These are phyloP conservation scores for Papio anubis DNA, from an alignment of 2,113 vertebrate genomes.

Conservation along the genomic window DNA sequence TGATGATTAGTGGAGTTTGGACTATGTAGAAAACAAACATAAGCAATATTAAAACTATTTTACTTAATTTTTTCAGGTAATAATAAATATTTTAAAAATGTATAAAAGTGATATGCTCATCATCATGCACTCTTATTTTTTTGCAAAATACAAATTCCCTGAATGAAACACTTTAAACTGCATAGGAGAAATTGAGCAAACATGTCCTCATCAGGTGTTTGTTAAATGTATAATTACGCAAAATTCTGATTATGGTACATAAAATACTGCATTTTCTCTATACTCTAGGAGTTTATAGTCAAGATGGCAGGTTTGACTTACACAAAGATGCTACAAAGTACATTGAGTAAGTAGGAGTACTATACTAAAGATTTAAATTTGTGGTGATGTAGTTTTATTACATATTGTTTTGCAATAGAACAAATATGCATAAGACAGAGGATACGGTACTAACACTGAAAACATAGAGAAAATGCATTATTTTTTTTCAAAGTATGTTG, in stretches of 20 bases:
- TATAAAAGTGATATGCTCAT: background rate
- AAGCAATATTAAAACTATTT: conserved; percentile 28
- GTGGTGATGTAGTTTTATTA: background rate
- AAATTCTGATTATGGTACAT: background rate
- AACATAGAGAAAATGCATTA: background rate
- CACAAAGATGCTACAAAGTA: background rate
- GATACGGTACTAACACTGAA: background rate
- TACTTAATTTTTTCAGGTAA: conserved; percentile 15
- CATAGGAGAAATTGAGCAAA: background rate
- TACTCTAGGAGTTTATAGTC: background rate
- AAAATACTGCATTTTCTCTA: background rate
- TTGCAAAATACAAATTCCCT: background rate
- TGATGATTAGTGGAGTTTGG: background rate
- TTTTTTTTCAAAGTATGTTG: background rate
- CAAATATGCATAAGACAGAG: background rate
- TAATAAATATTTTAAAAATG: conserved; percentile 29
- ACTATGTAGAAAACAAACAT: background rate
- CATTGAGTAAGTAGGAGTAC: background rate
- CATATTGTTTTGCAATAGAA: background rate
- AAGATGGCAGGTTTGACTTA: background rate
- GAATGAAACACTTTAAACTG: background rate
- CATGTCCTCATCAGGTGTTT: background rate
- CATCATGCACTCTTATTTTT: background rate
- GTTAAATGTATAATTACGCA: background rate
- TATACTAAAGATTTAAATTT: background rate